A percentile compares a stretch with the other conserved stretches of the same genome.
Conservation (phyloP, 2,888 invertebrate species). For the Pandemis heparana region DNA sequence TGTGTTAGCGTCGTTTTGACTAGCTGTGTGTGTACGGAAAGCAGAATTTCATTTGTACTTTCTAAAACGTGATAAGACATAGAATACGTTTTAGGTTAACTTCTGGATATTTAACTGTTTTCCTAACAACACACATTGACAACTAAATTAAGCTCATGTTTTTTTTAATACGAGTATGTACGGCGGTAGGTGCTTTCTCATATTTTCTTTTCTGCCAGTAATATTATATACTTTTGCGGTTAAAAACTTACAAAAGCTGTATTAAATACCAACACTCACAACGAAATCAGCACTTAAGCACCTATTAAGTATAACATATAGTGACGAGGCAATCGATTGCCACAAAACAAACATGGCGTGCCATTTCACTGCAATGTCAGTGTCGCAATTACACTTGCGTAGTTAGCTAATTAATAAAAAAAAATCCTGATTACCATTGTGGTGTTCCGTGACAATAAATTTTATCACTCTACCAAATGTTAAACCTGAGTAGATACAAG, state of each 20-base stretch:
- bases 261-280: too few relatives aligned
- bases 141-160: too few relatives aligned
- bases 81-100: too few relatives aligned
- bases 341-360: constrained; percentile 34
- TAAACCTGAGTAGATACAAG: too few relatives aligned
- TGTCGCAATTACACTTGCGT: constrained; percentile 26
- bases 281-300: not conserved
- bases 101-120: too few relatives aligned
- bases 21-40: not conserved
- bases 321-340: not conserved
- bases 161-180: too few relatives aligned
- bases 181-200: too few relatives aligned
- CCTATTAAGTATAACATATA: not conserved
- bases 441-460: not conserved
- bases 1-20: not conserved
- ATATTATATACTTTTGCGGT: not conserved
- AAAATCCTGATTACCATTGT: constrained; percentile 28
- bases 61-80: not conserved
- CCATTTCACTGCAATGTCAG: constrained; percentile 18
- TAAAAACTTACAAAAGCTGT: too few relatives aligned
- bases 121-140: too few relatives aligned
- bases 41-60: not conserved
- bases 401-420: constrained; percentile 23
- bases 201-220: not conserved
- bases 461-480: not conserved